Evolutionary conservation across 2,113 vertebrate genomes (phyloP).

Genomic region (Hiodon tergisus): DNA sequence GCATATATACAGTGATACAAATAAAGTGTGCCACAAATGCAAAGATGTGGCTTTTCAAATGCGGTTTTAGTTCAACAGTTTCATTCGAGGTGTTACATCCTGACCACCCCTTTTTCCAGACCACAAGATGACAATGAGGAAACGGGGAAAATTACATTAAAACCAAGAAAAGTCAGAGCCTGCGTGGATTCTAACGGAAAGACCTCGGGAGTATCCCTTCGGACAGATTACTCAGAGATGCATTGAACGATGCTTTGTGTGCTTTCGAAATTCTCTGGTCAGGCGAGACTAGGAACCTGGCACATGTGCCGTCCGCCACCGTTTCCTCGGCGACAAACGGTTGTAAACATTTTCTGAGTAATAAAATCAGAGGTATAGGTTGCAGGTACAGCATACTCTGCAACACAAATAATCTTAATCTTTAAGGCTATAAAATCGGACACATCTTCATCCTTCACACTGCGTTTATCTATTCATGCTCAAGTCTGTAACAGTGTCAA

Average conservation of each 20-base stretch:
- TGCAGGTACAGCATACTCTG: background rate
- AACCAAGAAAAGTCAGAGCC: background rate
- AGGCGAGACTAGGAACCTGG: background rate
- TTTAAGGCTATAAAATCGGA: constrained; percentile 24
- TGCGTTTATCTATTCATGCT: too few species aligned
- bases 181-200: background rate
- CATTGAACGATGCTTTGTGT: background rate
- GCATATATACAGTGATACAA: constrained; percentile 9
- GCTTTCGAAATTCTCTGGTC: background rate
- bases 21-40: background rate
- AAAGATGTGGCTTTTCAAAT: background rate
- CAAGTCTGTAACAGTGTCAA: background rate
- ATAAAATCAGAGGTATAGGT: constrained; percentile 17
- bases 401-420: background rate
- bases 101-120: too few species aligned
- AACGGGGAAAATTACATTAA: too few species aligned
- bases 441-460: background rate
- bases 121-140: background rate
- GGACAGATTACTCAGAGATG: too few species aligned
- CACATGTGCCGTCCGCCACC: background rate
- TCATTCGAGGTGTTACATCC: too few species aligned
- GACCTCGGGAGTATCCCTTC: background rate
- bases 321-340: background rate
- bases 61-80: background rate
- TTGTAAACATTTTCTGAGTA: constrained; percentile 19